Conservation (phyloP, 1,140 invertebrate species). For the Mactra quadrangularis region DNA sequence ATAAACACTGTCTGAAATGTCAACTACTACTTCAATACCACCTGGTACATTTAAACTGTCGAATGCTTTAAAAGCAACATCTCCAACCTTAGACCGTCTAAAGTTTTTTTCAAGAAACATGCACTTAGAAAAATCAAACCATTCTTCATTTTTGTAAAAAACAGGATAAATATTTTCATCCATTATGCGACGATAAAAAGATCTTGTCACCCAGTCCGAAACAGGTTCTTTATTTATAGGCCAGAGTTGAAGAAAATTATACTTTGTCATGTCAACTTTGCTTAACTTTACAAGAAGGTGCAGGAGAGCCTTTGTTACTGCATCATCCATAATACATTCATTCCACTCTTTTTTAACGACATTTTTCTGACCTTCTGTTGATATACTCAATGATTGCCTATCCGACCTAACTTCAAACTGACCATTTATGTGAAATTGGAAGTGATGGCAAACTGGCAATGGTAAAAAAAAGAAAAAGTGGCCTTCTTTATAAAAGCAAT, state of each 20-base stretch:
- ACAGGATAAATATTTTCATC: background rate
- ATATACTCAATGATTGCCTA: constrained; percentile 49
- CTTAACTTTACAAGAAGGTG: constrained; percentile 23
- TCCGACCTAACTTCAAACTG: constrained; percentile 66
- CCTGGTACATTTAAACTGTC: background rate
- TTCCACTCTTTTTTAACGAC: constrained; percentile 68
- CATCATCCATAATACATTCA: constrained; percentile 62
- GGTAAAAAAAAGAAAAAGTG: constrained; percentile 73
- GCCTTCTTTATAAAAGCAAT: constrained; percentile 65
- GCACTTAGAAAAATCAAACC: constrained; percentile 27
- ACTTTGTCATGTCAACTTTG: background rate
- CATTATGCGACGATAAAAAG: constrained; percentile 1
- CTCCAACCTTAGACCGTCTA: constrained; percentile 2
- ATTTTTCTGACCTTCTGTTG: constrained; percentile 65
- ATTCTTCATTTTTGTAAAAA: constrained; percentile 19
- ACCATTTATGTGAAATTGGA: constrained; percentile 72
- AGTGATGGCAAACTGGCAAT: constrained; percentile 58
- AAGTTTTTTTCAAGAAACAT: constrained; percentile 54
- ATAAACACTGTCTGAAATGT: constrained; percentile 23
- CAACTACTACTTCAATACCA: constrained; percentile 4
- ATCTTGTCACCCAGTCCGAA: background rate
- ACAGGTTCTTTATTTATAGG: constrained; percentile 23
- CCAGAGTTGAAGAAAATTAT: constrained; percentile 46
- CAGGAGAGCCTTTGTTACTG: constrained; percentile 43
- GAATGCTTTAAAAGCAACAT: background rate